Percentiles rank a stretch among this genome's conserved stretches.
Evolutionary conservation across 2,888 invertebrate genomes (phyloP).

Genomic region (Agriopis leucophaearia): DNA sequence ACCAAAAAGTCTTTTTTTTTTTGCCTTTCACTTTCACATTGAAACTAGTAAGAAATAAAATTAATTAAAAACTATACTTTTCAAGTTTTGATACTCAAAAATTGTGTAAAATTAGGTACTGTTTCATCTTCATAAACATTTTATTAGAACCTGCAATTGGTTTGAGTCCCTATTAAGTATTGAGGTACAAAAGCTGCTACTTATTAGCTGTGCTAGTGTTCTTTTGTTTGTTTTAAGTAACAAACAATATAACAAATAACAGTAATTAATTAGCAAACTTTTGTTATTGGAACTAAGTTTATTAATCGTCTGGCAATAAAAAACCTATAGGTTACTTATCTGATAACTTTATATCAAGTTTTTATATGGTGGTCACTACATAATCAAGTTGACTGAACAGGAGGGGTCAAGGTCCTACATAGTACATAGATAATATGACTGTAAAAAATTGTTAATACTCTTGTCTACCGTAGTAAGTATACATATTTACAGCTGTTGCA

Average conservation of each 20-base stretch:
- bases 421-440: slow-evolving; percentile 48
- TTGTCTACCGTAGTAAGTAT: slow-evolving; percentile 17
- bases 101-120: no score
- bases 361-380: slow-evolving; percentile 8
- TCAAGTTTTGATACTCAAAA: no score
- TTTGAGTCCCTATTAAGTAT: no score
- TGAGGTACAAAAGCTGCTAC: no score
- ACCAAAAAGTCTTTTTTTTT: no score
- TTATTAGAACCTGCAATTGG: no score
- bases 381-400: slow-evolving; percentile 36
- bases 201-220: no score
- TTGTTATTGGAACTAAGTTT: background rate
- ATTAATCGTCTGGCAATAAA: background rate
- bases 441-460: slow-evolving; percentile 48
- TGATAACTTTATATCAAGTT: slow-evolving; percentile 10
- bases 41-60: no score
- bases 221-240: no score
- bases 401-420: slow-evolving; percentile 56
- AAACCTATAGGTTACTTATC: background rate
- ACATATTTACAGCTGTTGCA: slow-evolving; percentile 77
- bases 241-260: background rate
- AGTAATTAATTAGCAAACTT: background rate
- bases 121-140: no score
- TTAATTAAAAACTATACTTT: no score
- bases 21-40: no score